Evolutionary conservation across 2,113 vertebrate genomes (phyloP).

Genomic region (human): DNA sequence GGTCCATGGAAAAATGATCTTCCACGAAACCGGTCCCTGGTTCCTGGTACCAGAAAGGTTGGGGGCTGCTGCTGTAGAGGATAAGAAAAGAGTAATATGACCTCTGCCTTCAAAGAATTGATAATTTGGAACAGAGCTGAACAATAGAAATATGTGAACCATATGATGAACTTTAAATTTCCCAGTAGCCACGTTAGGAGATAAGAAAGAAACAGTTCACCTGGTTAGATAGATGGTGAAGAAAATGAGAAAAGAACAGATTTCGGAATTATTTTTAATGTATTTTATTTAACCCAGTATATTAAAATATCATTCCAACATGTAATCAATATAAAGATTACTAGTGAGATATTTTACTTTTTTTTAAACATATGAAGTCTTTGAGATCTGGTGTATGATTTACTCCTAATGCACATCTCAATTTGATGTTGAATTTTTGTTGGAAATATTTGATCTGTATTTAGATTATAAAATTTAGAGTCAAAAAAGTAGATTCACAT

Average conservation of each 20-base stretch:
- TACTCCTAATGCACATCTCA: background rate
- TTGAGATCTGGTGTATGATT: background rate
- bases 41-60: too few relatives aligned
- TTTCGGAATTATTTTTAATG: background rate
- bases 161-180: constrained; percentile 3
- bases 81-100: background rate
- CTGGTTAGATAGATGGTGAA: too few relatives aligned
- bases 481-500: background rate
- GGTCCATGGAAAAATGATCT: too few relatives aligned
- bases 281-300: background rate
- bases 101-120: background rate
- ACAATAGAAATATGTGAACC: background rate
- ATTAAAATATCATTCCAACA: background rate
- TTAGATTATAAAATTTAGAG: background rate
- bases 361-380: background rate
- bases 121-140: background rate
- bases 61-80: background rate
- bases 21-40: too few relatives aligned
- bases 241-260: background rate
- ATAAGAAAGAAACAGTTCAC: background rate
- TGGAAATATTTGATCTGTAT: background rate
- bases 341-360: background rate
- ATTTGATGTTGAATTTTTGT: background rate
- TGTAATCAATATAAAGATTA: constrained; percentile 16
- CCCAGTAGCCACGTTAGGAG: background rate